Evolutionary conservation across 1,140 invertebrate genomes (phyloP).

Genomic region (Parapsyche elsis): DNA sequence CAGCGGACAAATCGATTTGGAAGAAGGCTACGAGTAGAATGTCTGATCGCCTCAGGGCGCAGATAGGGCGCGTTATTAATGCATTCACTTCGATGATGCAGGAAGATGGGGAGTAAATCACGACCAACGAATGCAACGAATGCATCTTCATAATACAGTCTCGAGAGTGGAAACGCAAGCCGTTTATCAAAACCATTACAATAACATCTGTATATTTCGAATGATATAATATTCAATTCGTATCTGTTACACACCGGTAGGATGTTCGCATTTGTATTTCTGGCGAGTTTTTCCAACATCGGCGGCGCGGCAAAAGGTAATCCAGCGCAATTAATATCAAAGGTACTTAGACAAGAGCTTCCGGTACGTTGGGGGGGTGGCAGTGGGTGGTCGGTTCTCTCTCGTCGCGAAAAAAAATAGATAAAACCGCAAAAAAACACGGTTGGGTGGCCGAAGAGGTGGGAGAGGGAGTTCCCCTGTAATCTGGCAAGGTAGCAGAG

Average conservation of each 20-base stretch:
- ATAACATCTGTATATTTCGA: no score
- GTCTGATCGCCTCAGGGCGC: slow-evolving; percentile 14
- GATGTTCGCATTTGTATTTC: no score
- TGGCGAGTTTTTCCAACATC: not conserved
- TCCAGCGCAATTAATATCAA: slow-evolving; percentile 44
- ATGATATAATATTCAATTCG: no score
- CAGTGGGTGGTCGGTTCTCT: not conserved
- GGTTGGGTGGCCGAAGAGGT: slow-evolving; percentile 5
- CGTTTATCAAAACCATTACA: not conserved
- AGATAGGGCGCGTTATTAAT: slow-evolving; percentile 43
- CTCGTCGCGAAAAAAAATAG: slow-evolving; percentile 33
- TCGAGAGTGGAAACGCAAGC: not conserved
- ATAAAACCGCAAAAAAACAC: slow-evolving; percentile 47
- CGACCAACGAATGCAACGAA: slow-evolving; percentile 16
- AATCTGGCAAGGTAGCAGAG: slow-evolving; percentile 46
- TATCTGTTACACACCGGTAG: no score
- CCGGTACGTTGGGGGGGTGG: slow-evolving; percentile 9
- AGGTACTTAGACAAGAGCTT: slow-evolving; percentile 44
- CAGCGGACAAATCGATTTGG: not conserved
- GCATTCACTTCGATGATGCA: slow-evolving; percentile 39
- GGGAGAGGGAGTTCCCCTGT: slow-evolving; percentile 32
- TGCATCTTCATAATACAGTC: slow-evolving; percentile 27
- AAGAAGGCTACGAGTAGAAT: not conserved
- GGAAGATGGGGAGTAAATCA: slow-evolving; percentile 33
- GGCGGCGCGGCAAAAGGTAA: not conserved